Evolutionary conservation across 2,113 vertebrate genomes (phyloP), one percentile per base, ranked within the genome.

Genomic region (Peromyscus leucopus): DNA sequence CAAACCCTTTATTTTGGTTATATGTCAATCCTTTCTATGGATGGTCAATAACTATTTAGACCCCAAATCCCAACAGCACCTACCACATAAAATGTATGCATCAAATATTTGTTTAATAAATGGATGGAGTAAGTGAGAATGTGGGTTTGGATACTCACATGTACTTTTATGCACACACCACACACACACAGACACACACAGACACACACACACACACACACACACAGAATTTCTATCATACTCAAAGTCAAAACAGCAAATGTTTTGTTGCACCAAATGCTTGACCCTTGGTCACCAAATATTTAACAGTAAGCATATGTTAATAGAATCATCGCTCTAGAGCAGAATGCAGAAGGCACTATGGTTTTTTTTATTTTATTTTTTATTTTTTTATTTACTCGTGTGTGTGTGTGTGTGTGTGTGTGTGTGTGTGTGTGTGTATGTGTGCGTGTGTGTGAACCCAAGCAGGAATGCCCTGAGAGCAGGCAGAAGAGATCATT

Each of bases 401-500:
- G 12, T 28, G 26, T 65, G 26, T 65, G 46, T 48, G 26, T 65
- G 26, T 65, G 63, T 31, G 11, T 67, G 28, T 67, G 65, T 31
- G 10, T 36, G 13, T 69, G 15, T 69, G 13, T 36, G 31, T 69
- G 67, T 65, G 63, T 26, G 63, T 65, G 63, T 65, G 63, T 65
- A 24, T 65, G 24, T 65, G 26, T 28, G 63, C 28, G 26, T 65
- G 63, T 95, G 36, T 94, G n/a, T 91, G 59, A 93, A 86, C 28
- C 24, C 91, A 93, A 91, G 59, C 91, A 97, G 26, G 46, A 90
- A 92, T 75, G 51, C 16, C 16, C 39, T 93, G 89, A 78, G 84
- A 83, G 46, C 95, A 93, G 80, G 51, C 46, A 96, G 42, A 21
- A 86, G 39, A 86, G 76, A 94, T 95, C 71, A 97, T 94, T 94